Percentiles rank a stretch among this genome's conserved stretches.
phyloP scores from a whole-genome alignment of 2,888 invertebrate genomes.

The Gordius sp. region DNA sequence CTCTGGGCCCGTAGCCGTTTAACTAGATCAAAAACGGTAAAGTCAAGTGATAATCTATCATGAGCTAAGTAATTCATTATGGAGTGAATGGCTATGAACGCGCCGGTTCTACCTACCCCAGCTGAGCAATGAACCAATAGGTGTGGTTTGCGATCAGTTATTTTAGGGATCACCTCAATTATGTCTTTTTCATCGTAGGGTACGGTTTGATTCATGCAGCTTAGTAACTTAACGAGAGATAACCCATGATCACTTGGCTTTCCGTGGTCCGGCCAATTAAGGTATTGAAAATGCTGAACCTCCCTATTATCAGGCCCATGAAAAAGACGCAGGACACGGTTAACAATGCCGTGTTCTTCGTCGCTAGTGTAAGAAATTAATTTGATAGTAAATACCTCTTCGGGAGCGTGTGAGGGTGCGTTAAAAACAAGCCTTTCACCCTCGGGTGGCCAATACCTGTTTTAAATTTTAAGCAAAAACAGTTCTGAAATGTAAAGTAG shows the following conservation, averaged over 20 bases:
- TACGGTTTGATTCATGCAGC: neutral
- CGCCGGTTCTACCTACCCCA: constrained; percentile 72
- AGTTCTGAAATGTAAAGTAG: too few relatives aligned
- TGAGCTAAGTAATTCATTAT: constrained; percentile 56
- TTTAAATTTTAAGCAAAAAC: too few relatives aligned
- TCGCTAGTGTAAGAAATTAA: neutral
- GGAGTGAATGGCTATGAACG: constrained; percentile 93
- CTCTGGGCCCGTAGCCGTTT: constrained; percentile 85
- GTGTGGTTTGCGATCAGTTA: neutral
- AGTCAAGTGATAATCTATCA: constrained; percentile 47
- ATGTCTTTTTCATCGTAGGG: neutral
- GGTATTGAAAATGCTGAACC: neutral
- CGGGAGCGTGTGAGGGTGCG: neutral
- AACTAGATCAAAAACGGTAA: constrained; percentile 95
- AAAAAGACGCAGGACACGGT: neutral
- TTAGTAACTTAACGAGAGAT: neutral
- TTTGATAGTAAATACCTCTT: neutral
- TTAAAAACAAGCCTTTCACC: neutral
- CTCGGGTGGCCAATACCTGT: neutral
- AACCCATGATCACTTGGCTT: neutral
- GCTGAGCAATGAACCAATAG: constrained; percentile 26
- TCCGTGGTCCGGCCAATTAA: neutral
- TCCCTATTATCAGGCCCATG: neutral
- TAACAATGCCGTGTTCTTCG: neutral
- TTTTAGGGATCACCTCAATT: neutral